Percentiles rank a stretch among this genome's conserved stretches.
Conservation (phyloP, 2,113 vertebrate species). For the Pipa parva region DNA sequence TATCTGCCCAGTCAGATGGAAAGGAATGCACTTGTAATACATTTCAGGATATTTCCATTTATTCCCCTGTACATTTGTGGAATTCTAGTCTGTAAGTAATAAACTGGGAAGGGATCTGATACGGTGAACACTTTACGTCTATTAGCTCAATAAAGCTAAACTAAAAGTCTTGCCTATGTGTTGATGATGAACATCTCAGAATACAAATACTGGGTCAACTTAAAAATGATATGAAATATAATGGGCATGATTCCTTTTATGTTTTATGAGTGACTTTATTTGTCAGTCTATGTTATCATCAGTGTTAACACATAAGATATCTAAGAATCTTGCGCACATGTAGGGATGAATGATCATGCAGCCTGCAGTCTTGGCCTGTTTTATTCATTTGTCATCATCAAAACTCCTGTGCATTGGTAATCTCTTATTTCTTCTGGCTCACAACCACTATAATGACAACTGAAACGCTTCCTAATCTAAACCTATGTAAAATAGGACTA, state of each 20-base stretch:
- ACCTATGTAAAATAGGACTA: not conserved
- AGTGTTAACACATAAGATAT: not conserved
- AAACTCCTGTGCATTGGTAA: slow-evolving; percentile 1
- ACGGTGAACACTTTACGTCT: no score
- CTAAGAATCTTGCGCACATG: slow-evolving; percentile 12
- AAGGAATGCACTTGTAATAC: no score
- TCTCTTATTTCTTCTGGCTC: slow-evolving; percentile 7
- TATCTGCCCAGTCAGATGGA: no score
- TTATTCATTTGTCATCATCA: slow-evolving; percentile 20
- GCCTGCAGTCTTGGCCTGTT: slow-evolving; percentile 24
- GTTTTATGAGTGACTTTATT: slow-evolving; percentile 38
- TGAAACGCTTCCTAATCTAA: not conserved
- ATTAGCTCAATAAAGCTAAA: no score
- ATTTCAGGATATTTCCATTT: no score
- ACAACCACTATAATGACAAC: not conserved
- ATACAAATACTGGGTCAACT: not conserved
- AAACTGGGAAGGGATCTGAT: no score
- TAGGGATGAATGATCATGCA: slow-evolving; percentile 10
- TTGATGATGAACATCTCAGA: not conserved
- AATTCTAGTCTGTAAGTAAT: no score
- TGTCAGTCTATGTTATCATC: slow-evolving; percentile 34
- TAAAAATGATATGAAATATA: not conserved
- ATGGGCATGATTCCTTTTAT: not conserved
- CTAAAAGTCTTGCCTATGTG: not conserved
- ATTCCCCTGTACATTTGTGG: no score